Evolutionary conservation across 2,797 vertebrate genomes (phyloP).

Genomic region (Tragopan temminckii): DNA sequence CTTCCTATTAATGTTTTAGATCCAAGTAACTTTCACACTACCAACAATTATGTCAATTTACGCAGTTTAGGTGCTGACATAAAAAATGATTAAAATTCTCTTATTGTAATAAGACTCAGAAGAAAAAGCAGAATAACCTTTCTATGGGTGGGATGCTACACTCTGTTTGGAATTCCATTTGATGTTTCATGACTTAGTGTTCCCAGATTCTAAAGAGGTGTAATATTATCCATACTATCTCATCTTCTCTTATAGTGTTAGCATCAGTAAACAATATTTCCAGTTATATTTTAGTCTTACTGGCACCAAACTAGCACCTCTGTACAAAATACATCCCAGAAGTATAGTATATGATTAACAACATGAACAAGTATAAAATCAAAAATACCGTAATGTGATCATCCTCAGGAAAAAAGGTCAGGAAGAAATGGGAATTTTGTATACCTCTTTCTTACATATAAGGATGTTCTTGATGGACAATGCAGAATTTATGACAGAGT

Average conservation of each 20-base stretch:
- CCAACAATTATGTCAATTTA: not conserved
- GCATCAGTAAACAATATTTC: not conserved
- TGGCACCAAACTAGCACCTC: not conserved
- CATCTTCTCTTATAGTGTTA: accelerated
- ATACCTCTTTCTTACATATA: accelerated
- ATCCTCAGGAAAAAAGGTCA: not conserved
- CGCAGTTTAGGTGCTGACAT: not conserved
- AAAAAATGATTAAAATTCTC: not conserved
- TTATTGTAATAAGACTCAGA: not conserved
- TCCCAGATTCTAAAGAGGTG: not conserved
- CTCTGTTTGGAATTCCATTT: not conserved
- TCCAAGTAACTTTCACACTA: not conserved
- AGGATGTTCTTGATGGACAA: not conserved
- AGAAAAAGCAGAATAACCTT: not conserved
- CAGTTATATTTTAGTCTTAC: not conserved
- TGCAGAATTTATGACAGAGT: not conserved
- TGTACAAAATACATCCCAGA: accelerated
- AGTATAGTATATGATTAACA: no score
- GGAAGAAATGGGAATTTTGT: not conserved
- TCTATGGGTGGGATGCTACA: not conserved
- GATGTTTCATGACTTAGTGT: not conserved
- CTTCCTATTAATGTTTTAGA: not conserved
- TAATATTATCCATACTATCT: no score
- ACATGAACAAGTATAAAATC: not conserved
- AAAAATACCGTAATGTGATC: not conserved